Evolutionary conservation across 2,888 invertebrate genomes (phyloP), one percentile per base, ranked within the genome.

Genomic region (Lithosia quadra): DNA sequence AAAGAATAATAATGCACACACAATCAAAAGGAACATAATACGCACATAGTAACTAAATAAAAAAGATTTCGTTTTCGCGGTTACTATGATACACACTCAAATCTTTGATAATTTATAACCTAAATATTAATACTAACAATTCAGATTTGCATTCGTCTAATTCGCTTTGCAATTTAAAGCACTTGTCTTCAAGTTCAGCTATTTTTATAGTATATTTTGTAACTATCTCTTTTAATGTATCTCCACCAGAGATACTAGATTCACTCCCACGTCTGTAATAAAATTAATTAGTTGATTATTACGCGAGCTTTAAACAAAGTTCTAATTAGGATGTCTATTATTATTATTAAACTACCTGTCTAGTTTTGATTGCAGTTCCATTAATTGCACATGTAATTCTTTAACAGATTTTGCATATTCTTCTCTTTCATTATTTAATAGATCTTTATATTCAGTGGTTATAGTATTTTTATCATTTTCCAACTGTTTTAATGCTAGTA

Each of bases 381-480:
- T 76, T 66, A 93, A 78, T 81, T 91, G 92, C 2, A 77, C 63
- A 73, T 93, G 90, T 57, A 92, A 76, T 61, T 89, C 88, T 80
- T 91, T 90, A 2, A 90, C 84, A 55, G 88, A 87, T 78, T 90
- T 90, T 22, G 84, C 75, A 76, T 91, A 94, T 76, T 95, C 94
- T 73, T 91, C 90, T 82, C 95, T 92, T 87, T 96, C 96, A 69
- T 91, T 94, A 34, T 86, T 88, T 58, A 96, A 78, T 49, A 96
- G 78, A 73, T 92, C 90, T 78, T 96, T 95, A 77, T 95, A 96
- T 85, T 96, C 95, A 64, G 89, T 87, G n/a, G 90, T 80, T 21
- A 93, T 83, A 18, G 77, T 74, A 69, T 89, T 88, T 82, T 95
- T 95, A 69, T 95, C 95, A 28, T 84, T 86, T 85, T 96, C 95